Evolutionary conservation across 2,888 invertebrate species (phyloP).

Genomic region (Prionchulus punctatus): DNA sequence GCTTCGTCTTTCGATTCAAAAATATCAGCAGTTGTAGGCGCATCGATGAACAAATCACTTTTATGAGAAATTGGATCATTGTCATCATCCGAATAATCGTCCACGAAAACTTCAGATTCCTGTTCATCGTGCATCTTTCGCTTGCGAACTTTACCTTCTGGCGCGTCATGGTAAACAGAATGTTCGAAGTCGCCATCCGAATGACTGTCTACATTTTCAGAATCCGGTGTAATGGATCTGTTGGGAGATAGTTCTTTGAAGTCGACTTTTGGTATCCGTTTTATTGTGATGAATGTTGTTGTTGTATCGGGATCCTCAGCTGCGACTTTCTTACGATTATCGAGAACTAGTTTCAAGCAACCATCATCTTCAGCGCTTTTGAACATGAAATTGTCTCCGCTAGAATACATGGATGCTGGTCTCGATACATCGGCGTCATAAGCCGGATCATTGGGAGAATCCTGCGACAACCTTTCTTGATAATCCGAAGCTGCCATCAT

Average conservation of each 20-base stretch:
- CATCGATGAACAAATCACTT: conserved; percentile 1
- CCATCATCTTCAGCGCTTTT: neutral
- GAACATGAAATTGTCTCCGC: neutral
- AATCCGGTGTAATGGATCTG: too few species aligned
- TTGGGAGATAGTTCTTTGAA: too few species aligned
- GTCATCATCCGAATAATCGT: neutral
- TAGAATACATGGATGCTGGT: neutral
- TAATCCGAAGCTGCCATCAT: neutral
- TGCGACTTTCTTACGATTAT: too few species aligned
- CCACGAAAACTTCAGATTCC: neutral
- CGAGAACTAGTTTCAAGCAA: neutral
- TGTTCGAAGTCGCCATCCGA: too few species aligned
- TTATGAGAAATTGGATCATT: neutral
- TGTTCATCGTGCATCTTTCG: too few species aligned
- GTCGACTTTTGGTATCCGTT: too few species aligned
- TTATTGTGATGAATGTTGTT: too few species aligned
- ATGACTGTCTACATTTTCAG: too few species aligned
- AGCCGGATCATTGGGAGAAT: neutral
- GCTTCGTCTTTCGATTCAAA: too few species aligned
- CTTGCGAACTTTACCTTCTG: too few species aligned
- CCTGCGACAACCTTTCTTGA: neutral
- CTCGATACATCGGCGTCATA: neutral
- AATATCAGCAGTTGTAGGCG: neutral
- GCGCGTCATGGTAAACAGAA: too few species aligned
- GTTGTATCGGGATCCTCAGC: too few species aligned